Percentiles rank a stretch among this genome's conserved stretches.
Evolutionary conservation across 2,888 invertebrate species (phyloP).

Genomic region (Troides helena): DNA sequence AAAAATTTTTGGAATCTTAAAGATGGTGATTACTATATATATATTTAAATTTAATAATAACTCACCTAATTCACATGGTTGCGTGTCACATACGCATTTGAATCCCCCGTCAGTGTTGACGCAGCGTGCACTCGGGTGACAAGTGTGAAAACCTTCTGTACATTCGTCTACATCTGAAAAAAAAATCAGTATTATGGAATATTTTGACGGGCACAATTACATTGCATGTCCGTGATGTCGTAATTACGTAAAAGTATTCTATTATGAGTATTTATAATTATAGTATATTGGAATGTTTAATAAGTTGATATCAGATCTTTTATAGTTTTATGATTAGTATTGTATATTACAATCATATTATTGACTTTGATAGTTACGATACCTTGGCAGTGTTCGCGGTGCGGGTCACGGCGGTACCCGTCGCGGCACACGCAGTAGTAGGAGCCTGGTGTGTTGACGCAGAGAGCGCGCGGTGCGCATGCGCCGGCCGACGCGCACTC

Average conservation of each 20-base stretch:
- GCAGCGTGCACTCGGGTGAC: constrained; percentile 89
- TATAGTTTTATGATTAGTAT: too few species aligned
- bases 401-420: constrained; percentile 83
- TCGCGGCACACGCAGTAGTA: constrained; percentile 92
- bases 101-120: constrained; percentile 90
- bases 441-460: constrained; percentile 94
- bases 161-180: constrained; percentile 91
- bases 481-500: constrained; percentile 87
- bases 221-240: too few species aligned
- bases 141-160: constrained; percentile 86
- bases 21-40: background rate
- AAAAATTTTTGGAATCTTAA: background rate
- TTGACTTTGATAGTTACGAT: constrained; percentile 25
- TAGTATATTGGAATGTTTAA: too few species aligned
- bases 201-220: too few species aligned
- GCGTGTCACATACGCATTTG: constrained; percentile 85
- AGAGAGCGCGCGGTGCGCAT: constrained; percentile 88
- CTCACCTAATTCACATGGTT: constrained; percentile 84
- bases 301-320: too few species aligned
- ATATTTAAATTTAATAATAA: constrained; percentile 30
- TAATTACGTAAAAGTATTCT: too few species aligned
- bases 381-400: constrained; percentile 84
- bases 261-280: too few species aligned
- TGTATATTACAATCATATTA: background rate
- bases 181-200: background rate